Conservation (phyloP, 2,113 vertebrate genomes). For the Vidua chalybeata region DNA sequence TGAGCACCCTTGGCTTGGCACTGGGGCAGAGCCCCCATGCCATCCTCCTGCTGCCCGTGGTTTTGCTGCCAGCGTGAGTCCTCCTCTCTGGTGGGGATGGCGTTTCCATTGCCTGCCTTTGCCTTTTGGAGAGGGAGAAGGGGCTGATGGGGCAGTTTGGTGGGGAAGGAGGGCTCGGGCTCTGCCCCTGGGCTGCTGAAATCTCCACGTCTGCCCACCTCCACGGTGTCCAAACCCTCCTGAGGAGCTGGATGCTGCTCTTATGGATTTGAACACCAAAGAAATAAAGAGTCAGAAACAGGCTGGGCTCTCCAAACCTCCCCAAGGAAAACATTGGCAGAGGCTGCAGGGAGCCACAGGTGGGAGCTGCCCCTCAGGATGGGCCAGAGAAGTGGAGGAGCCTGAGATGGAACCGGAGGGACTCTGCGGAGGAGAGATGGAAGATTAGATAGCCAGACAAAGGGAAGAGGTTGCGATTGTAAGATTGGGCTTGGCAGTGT, state of each 20-base stretch:
- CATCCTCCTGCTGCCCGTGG: rapidly evolving
- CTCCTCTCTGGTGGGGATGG: not conserved
- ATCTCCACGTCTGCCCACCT: not conserved
- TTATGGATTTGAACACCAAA: not conserved
- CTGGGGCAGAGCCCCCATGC: not conserved
- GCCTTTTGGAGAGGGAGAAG: not conserved
- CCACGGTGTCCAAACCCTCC: not conserved
- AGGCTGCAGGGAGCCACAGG: not conserved
- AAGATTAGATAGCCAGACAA: not conserved
- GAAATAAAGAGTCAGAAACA: not conserved
- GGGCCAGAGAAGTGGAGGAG: not conserved
- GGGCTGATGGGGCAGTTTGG: not conserved
- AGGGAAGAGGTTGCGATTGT: not conserved
- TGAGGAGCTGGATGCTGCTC: not conserved
- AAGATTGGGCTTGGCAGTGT: not conserved
- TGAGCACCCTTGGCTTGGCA: not conserved
- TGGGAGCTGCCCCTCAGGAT: not conserved
- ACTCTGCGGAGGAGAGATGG: not conserved
- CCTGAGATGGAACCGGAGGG: not conserved
- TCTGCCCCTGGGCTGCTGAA: not conserved
- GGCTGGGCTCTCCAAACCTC: not conserved
- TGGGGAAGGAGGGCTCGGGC: not conserved
- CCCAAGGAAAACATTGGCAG: rapidly evolving
- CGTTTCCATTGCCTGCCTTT: not conserved
- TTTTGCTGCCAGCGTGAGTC: not conserved